A percentile compares a stretch with the other conserved stretches of the same genome.
These are phyloP conservation scores for Epizoanthus fatuus DNA, from an alignment of 92 coral and sea anemone genomes.

Conservation along the genomic window DNA sequence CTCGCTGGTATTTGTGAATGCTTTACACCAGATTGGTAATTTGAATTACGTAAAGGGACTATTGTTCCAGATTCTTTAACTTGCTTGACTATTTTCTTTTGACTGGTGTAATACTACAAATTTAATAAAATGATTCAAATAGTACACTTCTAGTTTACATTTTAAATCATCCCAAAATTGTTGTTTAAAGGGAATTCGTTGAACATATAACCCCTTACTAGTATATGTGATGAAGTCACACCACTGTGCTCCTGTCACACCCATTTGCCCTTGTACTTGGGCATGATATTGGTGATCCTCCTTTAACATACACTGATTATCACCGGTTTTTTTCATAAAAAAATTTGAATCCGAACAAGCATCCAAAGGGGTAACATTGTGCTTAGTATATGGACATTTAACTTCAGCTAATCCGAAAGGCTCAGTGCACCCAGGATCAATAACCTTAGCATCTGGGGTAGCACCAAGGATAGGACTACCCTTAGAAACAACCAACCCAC, in stretches of 20 bases:
- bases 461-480: slow-evolving; percentile 59
- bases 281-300: slow-evolving; percentile 14
- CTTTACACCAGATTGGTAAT: too few relatives aligned
- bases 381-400: slow-evolving; percentile 81
- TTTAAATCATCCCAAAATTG: slow-evolving; percentile 55
- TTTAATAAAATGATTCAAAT: slow-evolving; percentile 47
- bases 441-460: slow-evolving; percentile 69
- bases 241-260: slow-evolving; percentile 42
- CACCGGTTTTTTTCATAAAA: slow-evolving; percentile 34
- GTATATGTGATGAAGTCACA: slow-evolving; percentile 85
- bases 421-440: slow-evolving; percentile 46
- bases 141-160: slow-evolving; percentile 30
- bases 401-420: slow-evolving; percentile 65
- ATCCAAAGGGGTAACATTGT: slow-evolving; percentile 76
- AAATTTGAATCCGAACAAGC: slow-evolving; percentile 71
- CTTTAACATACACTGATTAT: slow-evolving; percentile 38
- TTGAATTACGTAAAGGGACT: too few relatives aligned
- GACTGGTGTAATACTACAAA: too few relatives aligned
- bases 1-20: too few relatives aligned
- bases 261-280: slow-evolving; percentile 52
- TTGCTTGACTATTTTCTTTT: not conserved
- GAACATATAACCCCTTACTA: slow-evolving; percentile 69
- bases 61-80: not conserved
- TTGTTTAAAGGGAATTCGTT: slow-evolving; percentile 65
- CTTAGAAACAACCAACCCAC: slow-evolving; percentile 36